Evolutionary conservation across 2,888 invertebrate genomes (phyloP), one percentile per base, ranked within the genome.

Genomic region (Teleogryllus oceanicus): DNA sequence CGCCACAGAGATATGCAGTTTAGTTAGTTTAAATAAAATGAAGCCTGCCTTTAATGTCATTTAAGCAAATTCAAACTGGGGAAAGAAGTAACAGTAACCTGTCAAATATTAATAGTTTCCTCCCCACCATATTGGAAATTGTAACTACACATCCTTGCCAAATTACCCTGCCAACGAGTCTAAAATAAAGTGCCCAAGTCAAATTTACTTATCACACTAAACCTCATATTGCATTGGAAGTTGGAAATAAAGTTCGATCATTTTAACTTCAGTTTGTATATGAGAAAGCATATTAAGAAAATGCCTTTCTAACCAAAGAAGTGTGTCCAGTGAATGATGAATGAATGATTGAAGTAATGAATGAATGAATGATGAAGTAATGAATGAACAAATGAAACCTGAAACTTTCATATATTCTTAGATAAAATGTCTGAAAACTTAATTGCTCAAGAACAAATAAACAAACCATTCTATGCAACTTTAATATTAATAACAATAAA

Each of bases 131-230:
- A 76, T 62, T 37, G 37, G 37, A 37, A 37, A 37, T 37, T 37
- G 37, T 37, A 37, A 37, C 37, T 77, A 81, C 75, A 79, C 51
- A 74, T 79, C 79, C 74, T 75, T 78, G 76, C 80, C 78, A 76
- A 74, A 62, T 75, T 74, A 75, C 82, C 80, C 78, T 80, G 77
- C 49, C 77, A 62, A 76, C 37, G 78, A 77, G 80, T 81, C 80
- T 81, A 78, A 78, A 62, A 82, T 75, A 77, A 82, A 81, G 50
- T 80, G 74, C 77, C 78, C 75, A 81, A 81, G 81, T 82, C 74
- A 80, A 77, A 74, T 80, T 79, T 80, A 80, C 79, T 74, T 80
- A 82, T 81, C 81, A 80, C 81, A 82, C 82, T 80, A 80, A 81
- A 82, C 80, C 80, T 78, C 81, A 79, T 81, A 76, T 74, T 78